Evolutionary conservation across 2,888 invertebrate genomes (phyloP), one percentile per base, ranked within the genome.

Genomic region (Hyppa rectilinea): DNA sequence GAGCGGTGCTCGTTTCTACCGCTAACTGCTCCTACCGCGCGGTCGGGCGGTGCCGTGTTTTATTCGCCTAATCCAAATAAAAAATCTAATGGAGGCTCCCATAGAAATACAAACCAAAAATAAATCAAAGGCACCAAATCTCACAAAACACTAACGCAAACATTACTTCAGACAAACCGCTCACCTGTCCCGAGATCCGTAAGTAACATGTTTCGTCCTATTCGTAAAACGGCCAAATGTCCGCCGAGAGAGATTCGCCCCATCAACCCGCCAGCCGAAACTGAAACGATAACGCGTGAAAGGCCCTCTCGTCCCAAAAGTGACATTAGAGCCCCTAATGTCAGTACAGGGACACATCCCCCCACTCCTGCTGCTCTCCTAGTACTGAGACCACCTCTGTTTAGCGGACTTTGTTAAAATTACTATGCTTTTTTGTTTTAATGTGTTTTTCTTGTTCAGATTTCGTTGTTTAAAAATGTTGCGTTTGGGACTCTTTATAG

Each of bases 361-460:
- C 75, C 79, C 81, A 76, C 78, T 81, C 82, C 85, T 84, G 85
- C 82, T 80, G 55, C 49, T 79, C 72, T 58, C 67, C 75, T 77
- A 80, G 79, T 84, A 82, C 77, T 76, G 63, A 65, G 76, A 80
- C 79, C 78, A 77, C 74, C 78, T 87, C 80, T 81, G 78, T 85
- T 84, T 80, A 86, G 86, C 79, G 80, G 85, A 87, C 85, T 88
- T 87, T 80, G 85, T 85, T 88, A 85, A 79, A 85, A 86, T 80
- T 75, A 58, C 52, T 73, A 67, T 73, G 71, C 68, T 76, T 59
- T 84, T 80, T 75, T 75, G 78, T 81, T 85, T 86, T 85, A 87
- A 89, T 87, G 84, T 81, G 74, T 75, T 85, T 86, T 79, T 69
- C 73, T 75, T 84, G 85, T 85, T 80, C 73, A 81, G 85, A 82